Evolutionary conservation across 2,797 vertebrate species (phyloP).

Genomic region (Thaleichthys pacificus): DNA sequence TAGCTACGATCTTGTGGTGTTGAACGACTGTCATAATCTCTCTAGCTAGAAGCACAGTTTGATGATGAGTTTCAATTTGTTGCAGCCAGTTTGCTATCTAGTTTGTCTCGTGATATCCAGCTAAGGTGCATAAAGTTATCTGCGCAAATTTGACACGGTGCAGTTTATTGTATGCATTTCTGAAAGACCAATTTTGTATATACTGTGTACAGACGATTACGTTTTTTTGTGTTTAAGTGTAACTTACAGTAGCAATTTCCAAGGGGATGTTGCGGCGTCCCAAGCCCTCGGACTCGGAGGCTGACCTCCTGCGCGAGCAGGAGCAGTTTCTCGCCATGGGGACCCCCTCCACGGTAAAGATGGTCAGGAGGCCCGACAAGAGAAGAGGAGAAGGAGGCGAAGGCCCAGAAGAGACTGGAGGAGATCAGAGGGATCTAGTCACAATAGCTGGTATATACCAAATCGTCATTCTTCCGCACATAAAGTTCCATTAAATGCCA

Average conservation of each 20-base stretch:
- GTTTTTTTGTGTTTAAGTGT: background rate
- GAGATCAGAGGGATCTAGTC: conserved; percentile 82
- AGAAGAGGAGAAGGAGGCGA: conserved; percentile 70
- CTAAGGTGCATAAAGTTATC: too few relatives aligned
- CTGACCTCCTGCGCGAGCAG: conserved; percentile 89
- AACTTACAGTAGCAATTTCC: background rate
- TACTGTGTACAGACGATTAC: background rate
- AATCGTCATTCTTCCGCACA: background rate
- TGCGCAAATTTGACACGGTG: too few relatives aligned
- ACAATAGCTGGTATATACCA: conserved; percentile 77
- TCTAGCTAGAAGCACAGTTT: too few relatives aligned
- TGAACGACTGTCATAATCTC: too few relatives aligned
- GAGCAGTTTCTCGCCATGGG: conserved; percentile 83
- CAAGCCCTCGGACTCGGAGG: conserved; percentile 88
- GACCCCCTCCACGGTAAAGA: conserved; percentile 76
- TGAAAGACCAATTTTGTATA: too few relatives aligned
- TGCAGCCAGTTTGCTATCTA: too few relatives aligned
- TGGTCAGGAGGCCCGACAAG: conserved; percentile 87
- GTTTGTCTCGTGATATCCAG: too few relatives aligned
- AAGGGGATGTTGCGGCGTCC: conserved; percentile 87
- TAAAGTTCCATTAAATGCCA: too few relatives aligned
- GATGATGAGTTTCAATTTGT: too few relatives aligned
- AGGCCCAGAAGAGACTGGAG: background rate
- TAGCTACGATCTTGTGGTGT: background rate
- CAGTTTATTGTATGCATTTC: too few relatives aligned